Conservation (phyloP, 2,113 vertebrate genomes). For the Sialia sialis region DNA sequence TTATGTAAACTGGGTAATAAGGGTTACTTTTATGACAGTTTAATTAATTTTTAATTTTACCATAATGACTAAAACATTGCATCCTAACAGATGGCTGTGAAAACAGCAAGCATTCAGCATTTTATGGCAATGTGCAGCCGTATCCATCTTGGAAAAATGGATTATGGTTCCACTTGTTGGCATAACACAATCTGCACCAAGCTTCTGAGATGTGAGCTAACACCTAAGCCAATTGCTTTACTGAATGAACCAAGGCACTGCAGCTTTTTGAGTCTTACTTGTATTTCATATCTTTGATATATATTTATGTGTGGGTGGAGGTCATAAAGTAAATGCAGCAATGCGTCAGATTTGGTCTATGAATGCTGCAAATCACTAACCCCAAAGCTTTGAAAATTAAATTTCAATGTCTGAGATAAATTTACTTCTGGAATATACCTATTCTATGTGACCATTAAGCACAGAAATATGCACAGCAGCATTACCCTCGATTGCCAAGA, state of each 20-base stretch:
- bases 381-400: background rate
- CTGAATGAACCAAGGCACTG: background rate
- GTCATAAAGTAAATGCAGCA: background rate
- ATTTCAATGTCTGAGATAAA: background rate
- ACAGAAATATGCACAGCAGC: background rate
- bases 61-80: background rate
- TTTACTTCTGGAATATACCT: background rate
- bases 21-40: background rate
- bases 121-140: background rate
- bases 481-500: background rate
- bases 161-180: background rate
- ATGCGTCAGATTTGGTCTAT: background rate
- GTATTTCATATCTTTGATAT: background rate
- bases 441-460: background rate
- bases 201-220: background rate
- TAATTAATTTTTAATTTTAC: background rate
- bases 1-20: background rate
- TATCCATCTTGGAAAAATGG: background rate
- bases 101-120: background rate
- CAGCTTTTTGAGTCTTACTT: background rate
- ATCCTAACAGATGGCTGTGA: conserved; percentile 13
- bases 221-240: background rate
- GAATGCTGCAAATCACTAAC: background rate
- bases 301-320: background rate
- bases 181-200: background rate